These are phyloP conservation scores for Napeogenes sylphis DNA, from an alignment of 2,888 invertebrate species.

Conservation along the genomic window DNA sequence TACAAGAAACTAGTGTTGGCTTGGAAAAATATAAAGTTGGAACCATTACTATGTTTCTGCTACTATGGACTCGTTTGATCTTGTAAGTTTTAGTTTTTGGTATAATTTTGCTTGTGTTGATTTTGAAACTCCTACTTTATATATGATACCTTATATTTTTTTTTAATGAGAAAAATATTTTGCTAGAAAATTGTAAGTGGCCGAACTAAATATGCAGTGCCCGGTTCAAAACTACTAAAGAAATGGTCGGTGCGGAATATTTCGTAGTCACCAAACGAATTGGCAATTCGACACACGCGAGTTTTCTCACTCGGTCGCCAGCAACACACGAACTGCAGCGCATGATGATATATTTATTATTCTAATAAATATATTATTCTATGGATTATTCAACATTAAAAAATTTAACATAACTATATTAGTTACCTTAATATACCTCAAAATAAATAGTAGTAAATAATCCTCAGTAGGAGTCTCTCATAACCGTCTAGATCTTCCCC, in stretches of 20 bases:
- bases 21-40: constrained; percentile 54
- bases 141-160: too few relatives aligned
- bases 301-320: constrained; percentile 49
- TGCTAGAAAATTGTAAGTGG: constrained; percentile 36
- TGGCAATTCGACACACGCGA: constrained; percentile 40
- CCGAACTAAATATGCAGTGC: constrained; percentile 40
- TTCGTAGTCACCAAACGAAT: constrained; percentile 44
- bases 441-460: too few relatives aligned
- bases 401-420: background rate
- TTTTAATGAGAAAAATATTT: too few relatives aligned
- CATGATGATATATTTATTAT: constrained; percentile 37
- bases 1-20: constrained; percentile 37
- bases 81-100: too few relatives aligned
- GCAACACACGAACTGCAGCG: constrained; percentile 39
- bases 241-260: constrained; percentile 54
- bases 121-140: too few relatives aligned
- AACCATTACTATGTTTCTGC: constrained; percentile 17
- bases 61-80: too few relatives aligned
- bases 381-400: constrained; percentile 4
- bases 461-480: too few relatives aligned
- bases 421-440: too few relatives aligned
- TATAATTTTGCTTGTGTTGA: too few relatives aligned
- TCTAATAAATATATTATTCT: too few relatives aligned
- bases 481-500: too few relatives aligned
- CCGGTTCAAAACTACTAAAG: constrained; percentile 43